Percentiles rank a stretch among this genome's conserved stretches.
phyloP scores from a whole-genome alignment of 2,113 vertebrate genomes.

The Atractosteus spatula region DNA sequence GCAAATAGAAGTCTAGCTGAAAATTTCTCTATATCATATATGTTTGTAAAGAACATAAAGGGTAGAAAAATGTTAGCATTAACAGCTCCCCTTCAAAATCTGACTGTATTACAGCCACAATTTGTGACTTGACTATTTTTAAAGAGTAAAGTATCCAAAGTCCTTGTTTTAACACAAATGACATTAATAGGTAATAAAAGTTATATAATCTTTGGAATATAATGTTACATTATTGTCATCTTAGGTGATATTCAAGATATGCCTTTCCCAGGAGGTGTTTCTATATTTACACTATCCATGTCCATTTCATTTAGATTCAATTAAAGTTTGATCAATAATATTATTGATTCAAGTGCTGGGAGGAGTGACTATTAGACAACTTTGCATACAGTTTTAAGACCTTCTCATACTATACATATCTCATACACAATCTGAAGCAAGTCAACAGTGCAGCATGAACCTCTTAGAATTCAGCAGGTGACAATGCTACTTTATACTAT shows the following conservation, averaged over 20 bases:
- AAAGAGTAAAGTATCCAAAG: too few species aligned
- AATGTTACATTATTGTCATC: background rate
- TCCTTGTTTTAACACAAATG: background rate
- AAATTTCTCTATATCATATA: too few species aligned
- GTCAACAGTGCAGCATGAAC: background rate
- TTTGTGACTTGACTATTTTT: too few species aligned
- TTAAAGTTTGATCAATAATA: background rate
- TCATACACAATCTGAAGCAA: background rate
- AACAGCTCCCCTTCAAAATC: too few species aligned
- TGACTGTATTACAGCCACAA: too few species aligned
- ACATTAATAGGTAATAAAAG: background rate
- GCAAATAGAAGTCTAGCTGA: too few species aligned
- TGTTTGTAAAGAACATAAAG: too few species aligned
- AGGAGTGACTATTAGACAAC: background rate
- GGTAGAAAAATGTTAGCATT: too few species aligned
- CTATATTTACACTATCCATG: background rate
- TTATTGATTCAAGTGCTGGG: background rate
- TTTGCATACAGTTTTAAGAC: background rate
- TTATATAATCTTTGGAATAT: background rate
- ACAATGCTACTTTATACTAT: background rate
- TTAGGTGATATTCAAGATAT: background rate
- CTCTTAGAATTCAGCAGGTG: background rate
- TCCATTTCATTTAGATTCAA: background rate
- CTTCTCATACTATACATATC: background rate
- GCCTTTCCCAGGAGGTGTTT: background rate